Evolutionary conservation across 2,113 vertebrate species (phyloP).

Genomic region (Ctenomys sociabilis): DNA sequence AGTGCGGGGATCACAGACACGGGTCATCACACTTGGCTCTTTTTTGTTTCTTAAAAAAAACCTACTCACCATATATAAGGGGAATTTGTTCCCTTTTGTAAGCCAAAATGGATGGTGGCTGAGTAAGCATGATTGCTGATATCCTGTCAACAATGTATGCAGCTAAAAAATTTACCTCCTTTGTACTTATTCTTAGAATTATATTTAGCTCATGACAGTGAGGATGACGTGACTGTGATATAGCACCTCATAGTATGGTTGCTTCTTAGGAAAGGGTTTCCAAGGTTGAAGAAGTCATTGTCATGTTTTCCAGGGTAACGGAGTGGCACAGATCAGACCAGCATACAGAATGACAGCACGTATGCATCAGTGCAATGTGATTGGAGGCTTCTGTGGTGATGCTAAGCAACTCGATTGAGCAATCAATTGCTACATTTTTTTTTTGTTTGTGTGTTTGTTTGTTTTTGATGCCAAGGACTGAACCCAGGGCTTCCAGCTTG

Average conservation of each 20-base stretch:
- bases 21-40: no score
- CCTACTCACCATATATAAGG: background rate
- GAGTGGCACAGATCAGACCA: constrained; percentile 92
- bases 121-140: background rate
- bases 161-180: background rate
- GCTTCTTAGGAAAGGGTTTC: constrained; percentile 74
- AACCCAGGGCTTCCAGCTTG: no score
- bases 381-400: constrained; percentile 34
- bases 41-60: background rate
- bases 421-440: background rate
- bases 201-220: background rate
- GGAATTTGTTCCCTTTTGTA: background rate
- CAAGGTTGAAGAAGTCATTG: constrained; percentile 89
- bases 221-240: background rate
- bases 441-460: no score
- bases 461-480: no score
- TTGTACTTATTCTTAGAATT: background rate
- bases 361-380: constrained; percentile 76
- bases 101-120: background rate
- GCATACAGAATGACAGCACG: constrained; percentile 93
- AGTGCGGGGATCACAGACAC: no score
- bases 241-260: background rate
- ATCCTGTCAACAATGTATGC: background rate
- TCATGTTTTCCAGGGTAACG: constrained; percentile 81
- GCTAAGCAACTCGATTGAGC: background rate